phyloP scores from a whole-genome alignment of 2,797 vertebrate species.

The Enteromius trimaculatus region DNA sequence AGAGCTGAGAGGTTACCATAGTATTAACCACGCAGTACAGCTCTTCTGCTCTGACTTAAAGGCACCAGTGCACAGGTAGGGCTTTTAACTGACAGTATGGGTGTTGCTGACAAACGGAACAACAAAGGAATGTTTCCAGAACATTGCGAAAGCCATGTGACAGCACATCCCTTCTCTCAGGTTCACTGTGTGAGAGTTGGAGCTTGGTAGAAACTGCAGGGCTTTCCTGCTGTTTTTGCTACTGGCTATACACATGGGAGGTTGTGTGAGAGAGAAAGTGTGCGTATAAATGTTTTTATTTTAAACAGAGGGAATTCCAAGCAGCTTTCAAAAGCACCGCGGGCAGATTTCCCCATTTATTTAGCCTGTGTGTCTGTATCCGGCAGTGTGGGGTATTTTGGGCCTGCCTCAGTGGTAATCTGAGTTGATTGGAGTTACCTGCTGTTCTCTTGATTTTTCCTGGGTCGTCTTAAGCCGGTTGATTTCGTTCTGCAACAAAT shows the following conservation, averaged over 20 bases:
- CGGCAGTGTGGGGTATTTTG: neutral
- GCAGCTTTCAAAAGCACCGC: neutral
- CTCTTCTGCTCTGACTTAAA: neutral
- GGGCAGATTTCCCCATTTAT: neutral
- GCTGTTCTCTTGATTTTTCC: constrained; percentile 15
- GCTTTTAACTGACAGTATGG: constrained; percentile 26
- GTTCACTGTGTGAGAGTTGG: constrained; percentile 34
- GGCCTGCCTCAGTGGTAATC: constrained; percentile 24
- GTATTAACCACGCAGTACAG: neutral
- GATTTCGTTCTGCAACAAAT: neutral
- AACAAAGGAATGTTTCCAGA: neutral
- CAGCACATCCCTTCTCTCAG: neutral
- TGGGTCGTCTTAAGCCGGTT: neutral
- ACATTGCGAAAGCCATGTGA: neutral
- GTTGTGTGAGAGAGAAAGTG: neutral
- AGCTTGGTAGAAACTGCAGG: constrained; percentile 4
- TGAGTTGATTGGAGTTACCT: constrained; percentile 24
- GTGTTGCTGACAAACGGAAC: constrained; percentile 1
- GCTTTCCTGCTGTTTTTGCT: constrained; percentile 43
- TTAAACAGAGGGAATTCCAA: constrained; percentile 35
- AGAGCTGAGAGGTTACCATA: constrained; percentile 21
- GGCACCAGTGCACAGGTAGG: neutral
- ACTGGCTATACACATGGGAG: constrained; percentile 27
- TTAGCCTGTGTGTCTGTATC: constrained; percentile 11
- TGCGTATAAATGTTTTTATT: constrained; percentile 10